phyloP scores from a whole-genome alignment of 1,140 invertebrate species.

The Gryon sp. region DNA sequence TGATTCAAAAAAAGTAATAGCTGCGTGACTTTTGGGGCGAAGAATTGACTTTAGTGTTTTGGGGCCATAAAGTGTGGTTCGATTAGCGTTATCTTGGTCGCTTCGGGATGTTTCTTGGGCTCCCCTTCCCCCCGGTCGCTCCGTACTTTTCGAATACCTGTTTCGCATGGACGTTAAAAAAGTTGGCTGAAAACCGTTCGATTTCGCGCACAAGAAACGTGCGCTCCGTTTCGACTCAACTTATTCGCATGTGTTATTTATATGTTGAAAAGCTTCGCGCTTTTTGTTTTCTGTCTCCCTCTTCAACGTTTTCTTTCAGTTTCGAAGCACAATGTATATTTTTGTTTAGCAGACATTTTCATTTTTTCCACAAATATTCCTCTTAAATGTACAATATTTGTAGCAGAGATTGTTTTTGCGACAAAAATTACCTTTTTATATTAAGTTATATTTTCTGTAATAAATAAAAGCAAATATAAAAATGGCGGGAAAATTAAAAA shows the following conservation, averaged over 20 bases:
- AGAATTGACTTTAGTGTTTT: constrained; percentile 28
- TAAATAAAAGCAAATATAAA: too few relatives aligned
- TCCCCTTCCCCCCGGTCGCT: constrained; percentile 19
- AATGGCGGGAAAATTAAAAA: too few relatives aligned
- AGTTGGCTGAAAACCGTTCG: constrained; percentile 60
- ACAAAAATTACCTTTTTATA: too few relatives aligned
- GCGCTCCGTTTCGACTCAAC: constrained; percentile 23
- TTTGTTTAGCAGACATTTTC: neutral
- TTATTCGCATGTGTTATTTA: constrained; percentile 48
- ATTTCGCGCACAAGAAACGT: constrained; percentile 47
- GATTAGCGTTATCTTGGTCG: constrained; percentile 51
- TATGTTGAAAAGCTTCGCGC: constrained; percentile 35
- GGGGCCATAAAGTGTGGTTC: constrained; percentile 23
- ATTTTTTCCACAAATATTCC: too few relatives aligned
- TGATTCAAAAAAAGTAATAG: too few relatives aligned
- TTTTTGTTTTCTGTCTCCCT: constrained; percentile 27
- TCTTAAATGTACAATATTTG: too few relatives aligned
- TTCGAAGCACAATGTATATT: neutral
- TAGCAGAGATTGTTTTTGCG: constrained; percentile 15
- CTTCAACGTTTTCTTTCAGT: constrained; percentile 10
- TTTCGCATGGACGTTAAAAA: constrained; percentile 56
- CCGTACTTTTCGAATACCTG: constrained; percentile 56
- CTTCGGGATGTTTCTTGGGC: constrained; percentile 6
- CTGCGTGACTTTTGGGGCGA: too few relatives aligned
- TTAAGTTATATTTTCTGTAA: too few relatives aligned